A percentile compares a stretch with the other conserved stretches of the same genome.
Conservation (phyloP, 2,113 vertebrate species). For the Mohoua ochrocephala region DNA sequence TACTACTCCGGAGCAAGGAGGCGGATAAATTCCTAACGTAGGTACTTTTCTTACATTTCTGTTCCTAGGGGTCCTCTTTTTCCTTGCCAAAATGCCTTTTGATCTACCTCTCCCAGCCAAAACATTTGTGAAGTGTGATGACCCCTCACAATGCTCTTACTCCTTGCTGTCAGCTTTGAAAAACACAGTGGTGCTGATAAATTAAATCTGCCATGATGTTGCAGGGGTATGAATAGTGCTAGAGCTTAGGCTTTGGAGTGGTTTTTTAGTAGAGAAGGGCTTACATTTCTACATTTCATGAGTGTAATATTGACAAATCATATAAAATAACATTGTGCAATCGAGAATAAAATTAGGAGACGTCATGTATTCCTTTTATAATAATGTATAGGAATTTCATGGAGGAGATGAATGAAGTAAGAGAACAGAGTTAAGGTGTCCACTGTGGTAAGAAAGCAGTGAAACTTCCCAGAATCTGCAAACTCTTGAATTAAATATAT, state of each 20-base stretch:
- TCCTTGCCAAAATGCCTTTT: neutral
- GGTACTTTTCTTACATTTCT: neutral
- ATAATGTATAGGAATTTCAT: neutral
- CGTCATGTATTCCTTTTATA: neutral
- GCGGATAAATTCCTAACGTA: neutral
- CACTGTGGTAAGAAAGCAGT: neutral
- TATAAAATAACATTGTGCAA: neutral
- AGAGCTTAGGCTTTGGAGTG: neutral
- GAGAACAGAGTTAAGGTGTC: neutral
- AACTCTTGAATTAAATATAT: neutral
- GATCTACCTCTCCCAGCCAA: neutral
- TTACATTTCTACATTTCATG: neutral
- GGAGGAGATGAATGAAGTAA: neutral
- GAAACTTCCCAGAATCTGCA: neutral
- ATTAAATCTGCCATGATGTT: neutral
- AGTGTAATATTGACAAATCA: neutral
- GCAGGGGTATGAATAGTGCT: neutral
- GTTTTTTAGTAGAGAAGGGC: neutral
- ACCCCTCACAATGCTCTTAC: neutral
- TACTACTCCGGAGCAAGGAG: neutral
- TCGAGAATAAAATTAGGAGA: neutral
- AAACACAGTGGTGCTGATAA: neutral
- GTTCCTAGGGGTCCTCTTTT: neutral
- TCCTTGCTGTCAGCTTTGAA: neutral
- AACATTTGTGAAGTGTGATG: conserved; percentile 10